phyloP scores from a whole-genome alignment of 2,113 vertebrate genomes.

The Amblyopsis rosae region DNA sequence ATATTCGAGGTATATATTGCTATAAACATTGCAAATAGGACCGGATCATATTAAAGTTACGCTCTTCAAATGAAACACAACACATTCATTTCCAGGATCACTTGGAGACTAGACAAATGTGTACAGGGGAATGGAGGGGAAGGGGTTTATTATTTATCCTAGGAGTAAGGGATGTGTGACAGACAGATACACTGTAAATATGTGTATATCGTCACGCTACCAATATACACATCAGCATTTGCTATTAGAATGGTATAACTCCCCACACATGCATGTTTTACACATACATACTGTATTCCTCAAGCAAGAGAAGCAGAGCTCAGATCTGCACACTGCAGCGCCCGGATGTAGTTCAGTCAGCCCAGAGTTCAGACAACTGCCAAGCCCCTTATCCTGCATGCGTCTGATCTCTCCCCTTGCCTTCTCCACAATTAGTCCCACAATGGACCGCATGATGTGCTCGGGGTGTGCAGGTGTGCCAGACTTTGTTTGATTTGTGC shows the following conservation, averaged over 20 bases:
- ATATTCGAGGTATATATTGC: too few species aligned
- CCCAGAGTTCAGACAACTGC: slow-evolving; percentile 56
- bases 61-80: too few species aligned
- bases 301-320: slow-evolving; percentile 29
- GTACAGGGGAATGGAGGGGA: too few species aligned
- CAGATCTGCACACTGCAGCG: slow-evolving; percentile 5
- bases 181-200: not conserved
- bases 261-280: slow-evolving; percentile 1
- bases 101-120: too few species aligned
- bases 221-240: not conserved
- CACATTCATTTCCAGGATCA: too few species aligned
- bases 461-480: slow-evolving; percentile 6
- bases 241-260: too few species aligned
- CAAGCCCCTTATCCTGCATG: slow-evolving; percentile 45
- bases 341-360: slow-evolving; percentile 45
- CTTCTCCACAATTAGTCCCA: slow-evolving; percentile 63
- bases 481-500: not conserved
- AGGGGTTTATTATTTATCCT: too few species aligned
- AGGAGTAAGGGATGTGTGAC: too few species aligned
- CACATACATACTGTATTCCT: slow-evolving; percentile 44
- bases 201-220: not conserved
- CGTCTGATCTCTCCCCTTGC: slow-evolving; percentile 52
- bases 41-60: too few species aligned
- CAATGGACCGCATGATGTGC: slow-evolving; percentile 39
- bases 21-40: too few species aligned